A percentile compares a stretch with the other conserved stretches of the same genome.
Conservation (phyloP, 2,888 invertebrate genomes). For the Cheilosia variabilis region DNA sequence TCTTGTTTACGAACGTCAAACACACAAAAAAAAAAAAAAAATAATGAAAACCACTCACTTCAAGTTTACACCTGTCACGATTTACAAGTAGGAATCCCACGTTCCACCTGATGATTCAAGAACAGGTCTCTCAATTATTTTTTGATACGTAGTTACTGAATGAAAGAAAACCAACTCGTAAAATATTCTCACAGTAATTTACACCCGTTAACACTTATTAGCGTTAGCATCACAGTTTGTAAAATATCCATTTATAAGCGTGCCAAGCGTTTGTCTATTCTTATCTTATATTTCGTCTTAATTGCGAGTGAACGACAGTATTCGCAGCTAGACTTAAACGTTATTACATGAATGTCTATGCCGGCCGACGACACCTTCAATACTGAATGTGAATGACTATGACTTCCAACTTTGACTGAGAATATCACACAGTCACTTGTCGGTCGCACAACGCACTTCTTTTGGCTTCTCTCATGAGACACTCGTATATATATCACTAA, state of each 20-base stretch:
- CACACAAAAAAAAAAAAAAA: neutral
- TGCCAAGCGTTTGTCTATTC: neutral
- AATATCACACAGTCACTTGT: no score
- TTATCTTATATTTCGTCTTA: neutral
- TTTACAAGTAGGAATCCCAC: constrained; percentile 27
- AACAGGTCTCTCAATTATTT: constrained; percentile 51
- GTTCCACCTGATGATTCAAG: constrained; percentile 64
- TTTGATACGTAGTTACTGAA: constrained; percentile 33
- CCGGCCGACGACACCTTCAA: neutral
- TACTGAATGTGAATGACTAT: no score
- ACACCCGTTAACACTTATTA: neutral
- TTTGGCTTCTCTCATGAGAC: no score
- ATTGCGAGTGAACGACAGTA: no score
- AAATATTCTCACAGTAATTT: neutral
- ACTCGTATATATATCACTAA: no score
- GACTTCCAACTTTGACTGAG: no score
- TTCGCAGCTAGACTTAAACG: neutral
- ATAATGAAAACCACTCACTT: constrained; percentile 25
- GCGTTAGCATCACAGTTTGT: no score
- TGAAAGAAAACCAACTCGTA: constrained; percentile 15
- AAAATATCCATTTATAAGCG: no score
- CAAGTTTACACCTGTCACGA: constrained; percentile 21
- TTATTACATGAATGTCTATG: neutral
- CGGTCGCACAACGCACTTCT: no score
- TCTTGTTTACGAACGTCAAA: constrained; percentile 2